phyloP scores from a whole-genome alignment of 35 echinoderm and acorn worm species.

The Ptychodera flava region DNA sequence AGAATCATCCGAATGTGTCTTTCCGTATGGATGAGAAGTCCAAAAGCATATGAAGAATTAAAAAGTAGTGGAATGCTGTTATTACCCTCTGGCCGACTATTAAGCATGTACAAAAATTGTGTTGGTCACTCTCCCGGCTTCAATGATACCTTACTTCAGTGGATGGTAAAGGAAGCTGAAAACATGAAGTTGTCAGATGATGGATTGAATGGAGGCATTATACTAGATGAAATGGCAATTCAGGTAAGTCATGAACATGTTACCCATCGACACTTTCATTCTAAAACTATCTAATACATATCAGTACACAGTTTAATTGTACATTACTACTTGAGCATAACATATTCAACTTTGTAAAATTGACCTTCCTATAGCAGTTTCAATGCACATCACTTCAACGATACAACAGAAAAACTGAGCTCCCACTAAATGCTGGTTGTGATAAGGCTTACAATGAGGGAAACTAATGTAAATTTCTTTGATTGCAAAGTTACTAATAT shows the following conservation, averaged over 20 bases:
- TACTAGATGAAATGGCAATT: not conserved
- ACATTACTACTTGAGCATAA: not conserved
- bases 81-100: not conserved
- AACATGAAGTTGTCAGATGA: not conserved
- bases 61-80: not conserved
- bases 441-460: too few relatives aligned
- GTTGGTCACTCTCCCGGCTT: not conserved
- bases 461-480: too few relatives aligned
- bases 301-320: too few relatives aligned
- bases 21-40: not conserved
- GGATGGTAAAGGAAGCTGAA: not conserved
- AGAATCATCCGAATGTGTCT: not conserved
- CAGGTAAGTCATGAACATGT: not conserved
- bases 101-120: not conserved
- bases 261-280: too few relatives aligned
- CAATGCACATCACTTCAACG: not conserved
- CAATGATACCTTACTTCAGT: not conserved
- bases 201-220: not conserved
- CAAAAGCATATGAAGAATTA: not conserved
- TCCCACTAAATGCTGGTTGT: not conserved
- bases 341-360: not conserved
- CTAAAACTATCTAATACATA: too few relatives aligned
- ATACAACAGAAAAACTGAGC: not conserved
- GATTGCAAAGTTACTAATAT: too few relatives aligned
- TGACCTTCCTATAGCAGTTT: not conserved